A percentile compares a stretch with the other conserved stretches of the same genome.
phyloP scores from a whole-genome alignment of 2,888 invertebrate species.

The Eilema caniola region DNA sequence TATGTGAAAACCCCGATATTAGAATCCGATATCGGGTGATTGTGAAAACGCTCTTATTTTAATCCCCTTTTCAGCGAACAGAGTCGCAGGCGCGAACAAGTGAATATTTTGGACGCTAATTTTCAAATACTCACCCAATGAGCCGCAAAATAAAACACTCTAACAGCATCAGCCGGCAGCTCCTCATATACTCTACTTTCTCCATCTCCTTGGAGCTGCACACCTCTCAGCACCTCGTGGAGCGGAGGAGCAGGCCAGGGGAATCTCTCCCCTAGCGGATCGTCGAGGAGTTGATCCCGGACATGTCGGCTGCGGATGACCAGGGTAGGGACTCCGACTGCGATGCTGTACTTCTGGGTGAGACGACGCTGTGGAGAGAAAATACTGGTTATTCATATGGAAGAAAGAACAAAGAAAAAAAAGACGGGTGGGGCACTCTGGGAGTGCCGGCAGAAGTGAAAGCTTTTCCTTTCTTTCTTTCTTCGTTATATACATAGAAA shows the following conservation, averaged over 20 bases:
- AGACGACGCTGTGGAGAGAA: slow-evolving; percentile 89
- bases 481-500: too few relatives aligned
- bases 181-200: slow-evolving; percentile 85
- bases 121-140: slow-evolving; percentile 90
- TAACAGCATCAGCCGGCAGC: slow-evolving; percentile 87
- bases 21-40: too few relatives aligned
- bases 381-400: neutral
- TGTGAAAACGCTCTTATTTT: too few relatives aligned
- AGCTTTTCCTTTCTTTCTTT: too few relatives aligned
- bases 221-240: slow-evolving; percentile 85
- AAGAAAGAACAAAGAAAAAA: too few relatives aligned
- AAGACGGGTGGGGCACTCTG: too few relatives aligned
- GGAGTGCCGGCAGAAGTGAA: too few relatives aligned
- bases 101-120: too few relatives aligned
- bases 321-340: slow-evolving; percentile 91
- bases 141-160: slow-evolving; percentile 95
- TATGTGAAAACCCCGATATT: too few relatives aligned
- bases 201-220: slow-evolving; percentile 73
- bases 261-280: slow-evolving; percentile 89
- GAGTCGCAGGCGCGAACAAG: too few relatives aligned
- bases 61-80: too few relatives aligned
- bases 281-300: slow-evolving; percentile 89
- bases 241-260: slow-evolving; percentile 93
- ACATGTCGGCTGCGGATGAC: slow-evolving; percentile 91
- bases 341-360: slow-evolving; percentile 92